Evolutionary conservation across 2,888 invertebrate species (phyloP), one percentile per base, ranked within the genome.

Genomic region (Ryuthela nishihirai): DNA sequence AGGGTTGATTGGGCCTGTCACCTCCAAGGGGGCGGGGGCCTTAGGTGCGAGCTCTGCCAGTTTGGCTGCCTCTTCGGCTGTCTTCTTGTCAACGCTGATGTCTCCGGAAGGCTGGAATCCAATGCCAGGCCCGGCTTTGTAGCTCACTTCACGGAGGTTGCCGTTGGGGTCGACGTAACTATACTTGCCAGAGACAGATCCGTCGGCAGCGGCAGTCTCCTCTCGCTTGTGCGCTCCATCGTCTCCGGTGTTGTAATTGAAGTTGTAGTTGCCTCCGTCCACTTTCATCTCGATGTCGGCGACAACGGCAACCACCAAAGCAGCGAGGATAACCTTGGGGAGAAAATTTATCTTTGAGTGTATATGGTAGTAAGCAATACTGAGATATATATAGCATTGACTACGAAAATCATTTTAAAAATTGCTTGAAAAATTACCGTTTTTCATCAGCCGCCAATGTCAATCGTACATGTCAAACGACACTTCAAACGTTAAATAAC

Each of bases 81-180:
- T 65, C 25, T 55, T 55, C 43, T 59, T 62, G 47, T 65, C 65
- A 5, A 65, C 64, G 6, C 48, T 35, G 45, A 64, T 59, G 41
- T 65, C 65, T 23, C 65, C 65, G n/a, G 48, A 38, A 7, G 65
- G 45, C 15, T 50, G 53, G 55, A 54, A 65, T 10, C 65, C 65
- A 4, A 45, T 56, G 9, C 38, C 55, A 2, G 46, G 36, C 15
- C 60, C 63, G 5, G 63, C 60, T 23, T 44, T 55, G 52, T 60
- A 63, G 3, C 44, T 36, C 9, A 50, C 52, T 23, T 44, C 50
- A 15, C 63, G 52, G 18, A 63, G 10, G 32, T 63, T 42, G 2
- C 63, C 63, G 26, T 63, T 63, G 32, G 63, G 35, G 32, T 63
- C 63, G 24, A 52, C 21, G 47, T 63, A 63, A 43, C 54, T 60